Evolutionary conservation across 2,888 invertebrate genomes (phyloP), one percentile per base, ranked within the genome.

Genomic region (Limulus polyphemus): DNA sequence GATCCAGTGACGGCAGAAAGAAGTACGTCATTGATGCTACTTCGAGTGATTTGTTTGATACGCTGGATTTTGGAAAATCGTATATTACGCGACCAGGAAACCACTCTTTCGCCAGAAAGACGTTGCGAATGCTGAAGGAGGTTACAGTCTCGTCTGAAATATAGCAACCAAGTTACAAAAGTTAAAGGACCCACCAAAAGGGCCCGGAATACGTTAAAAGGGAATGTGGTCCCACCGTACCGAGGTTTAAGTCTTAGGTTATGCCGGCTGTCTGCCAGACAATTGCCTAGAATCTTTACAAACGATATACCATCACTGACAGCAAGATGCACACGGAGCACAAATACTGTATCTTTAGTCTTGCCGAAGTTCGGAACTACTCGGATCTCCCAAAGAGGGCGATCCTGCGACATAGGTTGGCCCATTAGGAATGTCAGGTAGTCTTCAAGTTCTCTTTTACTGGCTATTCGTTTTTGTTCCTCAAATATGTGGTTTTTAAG

Each of bases 21-120:
- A 49, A 82, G 74, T 10, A 82, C 79, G 69, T 81, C 81, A 68
- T 80, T 81, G 55, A 81, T 73, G 1, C 79, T 78, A 60, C 79
- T 79, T 49, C 81, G 71, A 59, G 81, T 81, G 49, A 82, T 80
- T 70, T 81, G 80, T 69, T 80, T 80, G 59, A 81, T 77, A 57
- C 80, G 72, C 47, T 72, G 70, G 55, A 78, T 74, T 63, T 77
- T 75, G n/a, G 67, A 63, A 54, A 75, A 73, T 47, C 77, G 74
- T 66, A 79, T 76, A 13, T 77, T 77, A 12, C 79, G 77, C 2
- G 80, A 79, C 79, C 80, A 80, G n/a, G 76, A 73, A 49, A 78
- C 76, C 0, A 72, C 73, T 4, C 65, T 59, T 14, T 55, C 57
- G 32, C 63, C 63, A 11, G 68, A 61, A 47, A 67, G 50, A n/a